phyloP scores from a whole-genome alignment of 2,113 vertebrate genomes.

The Falcunculus frontatus region DNA sequence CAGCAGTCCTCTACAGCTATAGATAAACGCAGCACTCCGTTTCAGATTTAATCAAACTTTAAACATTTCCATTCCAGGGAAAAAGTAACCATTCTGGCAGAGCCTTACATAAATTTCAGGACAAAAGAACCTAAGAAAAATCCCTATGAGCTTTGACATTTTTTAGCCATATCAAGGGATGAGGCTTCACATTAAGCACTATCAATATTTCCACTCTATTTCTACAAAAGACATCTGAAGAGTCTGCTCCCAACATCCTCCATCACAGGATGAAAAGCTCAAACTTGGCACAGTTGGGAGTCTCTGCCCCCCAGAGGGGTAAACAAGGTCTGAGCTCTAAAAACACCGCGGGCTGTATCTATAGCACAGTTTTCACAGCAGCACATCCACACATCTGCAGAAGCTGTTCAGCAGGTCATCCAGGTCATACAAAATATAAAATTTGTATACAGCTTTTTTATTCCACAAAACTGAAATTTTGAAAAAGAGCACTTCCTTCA shows the following conservation, averaged over 20 bases:
- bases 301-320: neutral
- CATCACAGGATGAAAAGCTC: neutral
- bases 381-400: fast-evolving
- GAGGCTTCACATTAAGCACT: neutral
- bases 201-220: neutral
- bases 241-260: neutral
- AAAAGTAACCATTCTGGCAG: neutral
- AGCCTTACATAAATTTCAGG: neutral
- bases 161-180: neutral
- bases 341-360: neutral
- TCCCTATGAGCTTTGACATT: neutral
- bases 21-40: neutral
- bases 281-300: neutral
- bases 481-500: neutral
- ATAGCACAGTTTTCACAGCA: neutral
- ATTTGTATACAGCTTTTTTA: neutral
- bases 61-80: neutral
- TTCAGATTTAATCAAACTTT: neutral
- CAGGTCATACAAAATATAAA: neutral
- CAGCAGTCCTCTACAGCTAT: neutral
- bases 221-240: neutral
- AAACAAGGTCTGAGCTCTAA: neutral
- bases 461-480: neutral
- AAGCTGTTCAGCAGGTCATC: neutral
- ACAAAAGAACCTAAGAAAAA: neutral